These are phyloP conservation scores for Martes martes DNA, from an alignment of 2,113 vertebrate genomes.

Conservation along the genomic window DNA sequence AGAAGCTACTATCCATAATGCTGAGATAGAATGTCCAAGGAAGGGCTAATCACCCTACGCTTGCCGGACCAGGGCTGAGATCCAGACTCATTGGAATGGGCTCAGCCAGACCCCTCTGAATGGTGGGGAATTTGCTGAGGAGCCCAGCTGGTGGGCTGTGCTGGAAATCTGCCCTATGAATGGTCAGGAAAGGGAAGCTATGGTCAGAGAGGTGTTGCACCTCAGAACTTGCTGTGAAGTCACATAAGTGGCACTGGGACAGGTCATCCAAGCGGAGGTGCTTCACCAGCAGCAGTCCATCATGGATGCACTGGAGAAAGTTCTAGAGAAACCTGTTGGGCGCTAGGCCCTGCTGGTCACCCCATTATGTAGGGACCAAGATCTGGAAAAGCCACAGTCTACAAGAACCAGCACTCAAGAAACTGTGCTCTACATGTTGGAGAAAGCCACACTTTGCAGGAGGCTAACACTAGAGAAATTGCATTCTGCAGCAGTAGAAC, in stretches of 20 bases:
- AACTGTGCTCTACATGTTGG: background rate
- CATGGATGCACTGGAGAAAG: background rate
- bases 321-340: background rate
- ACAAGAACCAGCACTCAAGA: background rate
- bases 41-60: rapidly evolving
- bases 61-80: background rate
- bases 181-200: background rate
- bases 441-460: background rate
- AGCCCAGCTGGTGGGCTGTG: background rate
- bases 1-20: background rate
- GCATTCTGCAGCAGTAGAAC: background rate
- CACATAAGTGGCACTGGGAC: background rate
- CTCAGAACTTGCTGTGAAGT: background rate
- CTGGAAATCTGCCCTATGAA: background rate
- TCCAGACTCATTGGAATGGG: background rate
- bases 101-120: background rate
- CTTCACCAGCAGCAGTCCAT: background rate
- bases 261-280: background rate
- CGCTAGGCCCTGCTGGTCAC: background rate
- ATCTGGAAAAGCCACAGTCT: background rate
- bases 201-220: background rate
- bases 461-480: background rate
- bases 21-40: background rate
- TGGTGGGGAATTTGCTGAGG: background rate
- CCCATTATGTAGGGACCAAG: background rate